phyloP scores from a whole-genome alignment of 2,888 invertebrate genomes.

The Oligia strigilis region DNA sequence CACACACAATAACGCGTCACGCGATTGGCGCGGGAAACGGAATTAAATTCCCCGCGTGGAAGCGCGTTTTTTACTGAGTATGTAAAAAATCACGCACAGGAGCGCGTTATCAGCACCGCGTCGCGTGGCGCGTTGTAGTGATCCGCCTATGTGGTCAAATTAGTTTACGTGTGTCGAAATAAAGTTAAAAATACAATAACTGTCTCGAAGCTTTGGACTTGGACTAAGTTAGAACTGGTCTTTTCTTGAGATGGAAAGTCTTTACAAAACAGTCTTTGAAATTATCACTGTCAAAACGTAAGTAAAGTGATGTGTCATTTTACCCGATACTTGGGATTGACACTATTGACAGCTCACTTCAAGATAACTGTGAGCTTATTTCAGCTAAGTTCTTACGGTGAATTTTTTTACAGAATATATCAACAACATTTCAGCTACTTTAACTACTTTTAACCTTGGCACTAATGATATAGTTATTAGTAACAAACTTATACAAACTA shows the following conservation, averaged over 20 bases:
- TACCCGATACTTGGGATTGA: neutral
- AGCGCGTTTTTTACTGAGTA: neutral
- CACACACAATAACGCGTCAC: neutral
- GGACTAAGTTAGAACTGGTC: neutral
- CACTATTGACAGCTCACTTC: neutral
- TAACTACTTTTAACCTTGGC: constrained; percentile 36
- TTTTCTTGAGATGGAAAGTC: no score
- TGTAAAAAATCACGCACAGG: neutral
- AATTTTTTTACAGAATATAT: neutral
- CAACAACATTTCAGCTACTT: neutral
- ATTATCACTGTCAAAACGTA: neutral
- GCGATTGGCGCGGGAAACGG: neutral
- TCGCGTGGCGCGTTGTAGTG: no score
- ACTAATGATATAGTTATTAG: neutral
- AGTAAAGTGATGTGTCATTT: neutral
- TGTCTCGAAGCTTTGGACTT: neutral
- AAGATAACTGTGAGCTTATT: neutral
- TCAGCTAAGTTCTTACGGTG: neutral
- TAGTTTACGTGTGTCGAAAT: neutral
- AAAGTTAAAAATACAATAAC: neutral
- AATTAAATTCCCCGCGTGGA: neutral
- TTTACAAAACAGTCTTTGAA: neutral
- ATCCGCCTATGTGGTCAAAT: neutral
- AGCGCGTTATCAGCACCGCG: no score
- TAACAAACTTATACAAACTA: constrained; percentile 26